A percentile compares a stretch with the other conserved stretches of the same genome.
phyloP scores from a whole-genome alignment of 2,797 vertebrate genomes.

The Anableps anableps region DNA sequence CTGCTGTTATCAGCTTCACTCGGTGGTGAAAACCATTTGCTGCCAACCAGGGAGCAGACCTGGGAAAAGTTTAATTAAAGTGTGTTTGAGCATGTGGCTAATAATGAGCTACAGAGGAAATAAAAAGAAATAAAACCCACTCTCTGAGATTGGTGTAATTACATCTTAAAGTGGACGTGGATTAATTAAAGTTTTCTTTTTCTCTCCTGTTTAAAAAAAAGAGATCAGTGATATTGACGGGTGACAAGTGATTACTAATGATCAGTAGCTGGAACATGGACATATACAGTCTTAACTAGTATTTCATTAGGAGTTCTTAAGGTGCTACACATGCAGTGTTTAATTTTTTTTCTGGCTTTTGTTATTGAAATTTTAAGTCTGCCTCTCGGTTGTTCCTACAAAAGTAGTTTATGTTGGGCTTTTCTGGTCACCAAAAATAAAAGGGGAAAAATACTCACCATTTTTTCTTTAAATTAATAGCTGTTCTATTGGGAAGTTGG shows the following conservation, averaged over 20 bases:
- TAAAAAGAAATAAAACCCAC: conserved; percentile 43
- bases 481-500: neutral
- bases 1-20: conserved; percentile 38
- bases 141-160: conserved; percentile 57
- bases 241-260: conserved; percentile 9
- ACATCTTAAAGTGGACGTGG: conserved; percentile 47
- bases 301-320: neutral
- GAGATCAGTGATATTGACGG: conserved; percentile 52
- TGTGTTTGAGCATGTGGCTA: conserved; percentile 15
- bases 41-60: conserved; percentile 45
- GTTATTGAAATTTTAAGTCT: neutral
- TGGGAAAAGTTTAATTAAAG: conserved; percentile 65
- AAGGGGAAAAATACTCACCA: neutral
- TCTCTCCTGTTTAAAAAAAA: conserved; percentile 26
- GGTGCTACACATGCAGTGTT: neutral
- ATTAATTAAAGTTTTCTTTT: conserved; percentile 53
- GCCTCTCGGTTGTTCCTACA: neutral
- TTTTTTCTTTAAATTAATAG: neutral
- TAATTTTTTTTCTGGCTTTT: neutral
- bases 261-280: conserved; percentile 7
- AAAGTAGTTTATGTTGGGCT: neutral
- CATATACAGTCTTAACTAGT: neutral
- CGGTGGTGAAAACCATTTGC: conserved; percentile 9
- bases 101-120: conserved; percentile 25
- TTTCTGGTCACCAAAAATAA: neutral